Percentiles rank a stretch among this genome's conserved stretches.
phyloP scores from a whole-genome alignment of 1,140 invertebrate species.

The Drosophila truncata region DNA sequence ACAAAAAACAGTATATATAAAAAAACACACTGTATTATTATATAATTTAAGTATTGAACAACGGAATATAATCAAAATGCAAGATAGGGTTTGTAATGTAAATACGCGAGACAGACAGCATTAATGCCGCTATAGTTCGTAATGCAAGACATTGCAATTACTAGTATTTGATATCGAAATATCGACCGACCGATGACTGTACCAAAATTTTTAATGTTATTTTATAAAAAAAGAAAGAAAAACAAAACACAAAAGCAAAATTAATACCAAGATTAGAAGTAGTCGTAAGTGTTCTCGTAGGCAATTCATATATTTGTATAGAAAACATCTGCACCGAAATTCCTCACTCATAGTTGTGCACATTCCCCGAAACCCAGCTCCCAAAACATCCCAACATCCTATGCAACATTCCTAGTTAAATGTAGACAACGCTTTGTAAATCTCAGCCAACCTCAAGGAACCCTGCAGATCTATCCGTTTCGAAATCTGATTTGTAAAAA shows the following conservation, averaged over 20 bases:
- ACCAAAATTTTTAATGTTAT: slow-evolving; percentile 84
- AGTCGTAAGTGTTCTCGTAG: slow-evolving; percentile 75
- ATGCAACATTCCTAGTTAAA: slow-evolving; percentile 25
- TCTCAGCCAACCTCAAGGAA: slow-evolving; percentile 44
- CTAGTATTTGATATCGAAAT: slow-evolving; percentile 43
- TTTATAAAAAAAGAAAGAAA: slow-evolving; percentile 32
- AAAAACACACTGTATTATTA: slow-evolving; percentile 40
- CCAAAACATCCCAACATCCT: neutral
- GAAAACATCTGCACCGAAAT: slow-evolving; percentile 25
- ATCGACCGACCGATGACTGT: slow-evolving; percentile 67
- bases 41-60: slow-evolving; percentile 63
- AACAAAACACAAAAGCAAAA: slow-evolving; percentile 4
- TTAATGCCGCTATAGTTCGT: slow-evolving; percentile 47
- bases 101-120: slow-evolving; percentile 61
- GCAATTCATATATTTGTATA: slow-evolving; percentile 75
- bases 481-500: slow-evolving; percentile 70
- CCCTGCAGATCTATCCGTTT: slow-evolving; percentile 36
- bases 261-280: slow-evolving; percentile 63
- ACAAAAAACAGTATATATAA: slow-evolving; percentile 35
- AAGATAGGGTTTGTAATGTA: slow-evolving; percentile 26
- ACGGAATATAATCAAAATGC: slow-evolving; percentile 48
- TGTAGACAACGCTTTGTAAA: slow-evolving; percentile 55
- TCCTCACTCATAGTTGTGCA: slow-evolving; percentile 38
- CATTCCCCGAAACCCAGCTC: neutral
- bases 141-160: slow-evolving; percentile 31